These are phyloP conservation scores for Pomacea canaliculata DNA, from an alignment of 2,888 invertebrate species.

Conservation along the genomic window DNA sequence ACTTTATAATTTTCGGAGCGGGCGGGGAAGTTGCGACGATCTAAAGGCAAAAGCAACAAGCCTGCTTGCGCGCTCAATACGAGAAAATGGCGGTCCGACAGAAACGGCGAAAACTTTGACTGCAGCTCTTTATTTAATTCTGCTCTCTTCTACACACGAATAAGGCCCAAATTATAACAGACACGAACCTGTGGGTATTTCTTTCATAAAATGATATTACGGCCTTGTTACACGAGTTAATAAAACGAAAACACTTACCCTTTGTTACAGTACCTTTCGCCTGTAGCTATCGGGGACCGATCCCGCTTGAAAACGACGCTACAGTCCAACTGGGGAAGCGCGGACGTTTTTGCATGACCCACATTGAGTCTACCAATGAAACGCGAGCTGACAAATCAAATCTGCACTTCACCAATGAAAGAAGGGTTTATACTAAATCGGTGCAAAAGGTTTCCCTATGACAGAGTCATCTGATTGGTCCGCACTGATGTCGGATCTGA, in stretches of 20 bases:
- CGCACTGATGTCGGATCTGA: constrained; percentile 10
- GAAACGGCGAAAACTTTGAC: constrained; percentile 1
- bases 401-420: constrained; percentile 7
- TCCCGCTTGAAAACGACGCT: constrained; percentile 27
- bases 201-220: too few relatives aligned
- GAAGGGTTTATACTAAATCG: constrained; percentile 2
- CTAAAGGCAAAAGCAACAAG: too few relatives aligned
- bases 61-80: background rate
- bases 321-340: constrained; percentile 15
- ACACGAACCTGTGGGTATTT: too few relatives aligned
- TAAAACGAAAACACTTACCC: constrained; percentile 9
- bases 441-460: constrained; percentile 8
- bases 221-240: too few relatives aligned
- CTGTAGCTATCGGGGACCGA: constrained; percentile 13
- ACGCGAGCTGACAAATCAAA: constrained; percentile 15
- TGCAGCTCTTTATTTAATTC: background rate
- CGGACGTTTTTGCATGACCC: constrained; percentile 19
- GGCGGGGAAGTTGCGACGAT: too few relatives aligned
- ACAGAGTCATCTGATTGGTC: constrained; percentile 2
- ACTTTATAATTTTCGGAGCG: too few relatives aligned
- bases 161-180: too few relatives aligned
- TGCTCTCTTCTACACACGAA: too few relatives aligned
- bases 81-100: constrained; percentile 10
- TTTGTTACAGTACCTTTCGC: constrained; percentile 10
- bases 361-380: constrained; percentile 18